A percentile compares a stretch with the other conserved stretches of the same genome.
Conservation (phyloP, 2,113 vertebrate genomes). For the Proteles cristata region DNA sequence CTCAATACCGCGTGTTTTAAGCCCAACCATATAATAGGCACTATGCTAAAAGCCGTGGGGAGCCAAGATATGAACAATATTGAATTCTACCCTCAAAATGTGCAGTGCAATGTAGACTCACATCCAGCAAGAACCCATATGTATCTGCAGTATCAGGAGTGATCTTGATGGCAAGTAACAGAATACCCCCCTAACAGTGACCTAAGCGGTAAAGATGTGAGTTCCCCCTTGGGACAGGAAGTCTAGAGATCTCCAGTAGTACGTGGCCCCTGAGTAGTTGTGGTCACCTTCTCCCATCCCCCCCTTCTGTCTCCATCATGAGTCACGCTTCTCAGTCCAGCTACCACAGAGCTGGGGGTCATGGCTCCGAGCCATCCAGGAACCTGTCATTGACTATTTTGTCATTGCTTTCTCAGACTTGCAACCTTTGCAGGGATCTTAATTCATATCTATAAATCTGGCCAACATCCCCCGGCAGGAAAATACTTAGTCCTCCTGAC, state of each 20-base stretch:
- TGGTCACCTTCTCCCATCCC: too few species aligned
- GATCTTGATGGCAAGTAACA: neutral
- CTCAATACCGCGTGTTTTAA: neutral
- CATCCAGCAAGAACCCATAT: neutral
- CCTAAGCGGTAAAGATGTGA: neutral
- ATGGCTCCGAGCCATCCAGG: neutral
- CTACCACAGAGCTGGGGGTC: neutral
- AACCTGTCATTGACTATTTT: neutral
- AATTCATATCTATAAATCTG: neutral
- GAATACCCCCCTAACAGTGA: neutral
- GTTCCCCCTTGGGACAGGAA: neutral
- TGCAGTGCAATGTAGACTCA: too few species aligned
- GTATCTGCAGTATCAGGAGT: neutral
- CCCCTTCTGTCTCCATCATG: neutral
- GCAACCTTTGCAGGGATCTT: neutral
- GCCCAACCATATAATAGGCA: too few species aligned
- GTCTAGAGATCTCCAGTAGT: neutral
- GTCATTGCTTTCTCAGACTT: neutral
- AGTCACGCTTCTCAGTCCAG: accelerated
- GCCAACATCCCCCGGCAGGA: neutral
- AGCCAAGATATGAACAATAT: neutral
- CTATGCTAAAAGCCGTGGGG: too few species aligned
- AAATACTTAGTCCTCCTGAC: neutral
- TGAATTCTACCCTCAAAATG: neutral
- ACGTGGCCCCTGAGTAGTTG: neutral